Conservation (phyloP, 2,888 invertebrate genomes). For the Bombyx huttoni region DNA sequence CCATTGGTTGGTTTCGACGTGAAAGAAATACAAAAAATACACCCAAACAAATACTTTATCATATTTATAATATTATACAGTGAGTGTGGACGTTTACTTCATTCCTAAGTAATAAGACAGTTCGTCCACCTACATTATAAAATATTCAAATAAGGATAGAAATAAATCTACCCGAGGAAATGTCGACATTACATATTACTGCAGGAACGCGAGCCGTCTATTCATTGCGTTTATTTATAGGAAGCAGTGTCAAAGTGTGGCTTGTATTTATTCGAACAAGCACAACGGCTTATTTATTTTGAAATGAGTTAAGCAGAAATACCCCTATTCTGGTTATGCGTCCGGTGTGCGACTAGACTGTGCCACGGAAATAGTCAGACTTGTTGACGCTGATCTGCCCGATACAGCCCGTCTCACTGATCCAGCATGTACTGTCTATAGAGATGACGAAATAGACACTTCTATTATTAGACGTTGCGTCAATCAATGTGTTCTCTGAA, state of each 20-base stretch:
- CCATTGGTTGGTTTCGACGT: too few relatives aligned
- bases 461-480: constrained; percentile 51
- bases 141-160: constrained; percentile 59
- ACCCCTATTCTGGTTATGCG: constrained; percentile 46
- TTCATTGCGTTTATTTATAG: constrained; percentile 71
- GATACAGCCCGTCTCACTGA: constrained; percentile 40
- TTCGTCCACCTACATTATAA: constrained; percentile 50
- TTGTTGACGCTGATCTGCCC: constrained; percentile 32
- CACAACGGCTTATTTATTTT: constrained; percentile 61
- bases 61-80: constrained; percentile 1
- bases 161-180: constrained; percentile 60
- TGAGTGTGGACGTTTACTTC: constrained; percentile 14
- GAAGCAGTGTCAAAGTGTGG: constrained; percentile 60
- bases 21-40: too few relatives aligned
- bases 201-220: constrained; percentile 56
- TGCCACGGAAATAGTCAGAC: constrained; percentile 38
- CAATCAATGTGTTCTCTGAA: constrained; percentile 46
- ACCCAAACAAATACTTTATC: neutral
- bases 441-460: constrained; percentile 44
- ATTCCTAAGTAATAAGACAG: constrained; percentile 27
- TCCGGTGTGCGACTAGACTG: constrained; percentile 30
- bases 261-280: constrained; percentile 61
- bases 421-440: constrained; percentile 32
- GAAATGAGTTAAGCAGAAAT: constrained; percentile 57
- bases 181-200: constrained; percentile 60